phyloP scores from a whole-genome alignment of 2,113 vertebrate genomes.

The Saccopteryx bilineata region DNA sequence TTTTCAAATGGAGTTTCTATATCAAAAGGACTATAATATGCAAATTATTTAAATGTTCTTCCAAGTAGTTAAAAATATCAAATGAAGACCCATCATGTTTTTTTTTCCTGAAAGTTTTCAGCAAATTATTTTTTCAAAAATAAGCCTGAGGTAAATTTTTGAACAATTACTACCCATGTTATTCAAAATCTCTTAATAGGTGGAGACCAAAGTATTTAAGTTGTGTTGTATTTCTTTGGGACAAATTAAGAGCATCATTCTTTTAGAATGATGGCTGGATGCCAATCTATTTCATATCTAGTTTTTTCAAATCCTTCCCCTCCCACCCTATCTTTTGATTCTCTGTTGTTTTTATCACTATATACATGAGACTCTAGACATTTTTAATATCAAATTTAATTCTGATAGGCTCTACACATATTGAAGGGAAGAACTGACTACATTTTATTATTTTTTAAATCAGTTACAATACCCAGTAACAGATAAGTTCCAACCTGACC shows the following conservation, averaged over 20 bases:
- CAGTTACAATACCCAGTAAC: neutral
- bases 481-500: neutral
- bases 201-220: neutral
- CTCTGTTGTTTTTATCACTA: neutral
- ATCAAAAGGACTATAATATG: slow-evolving; percentile 3
- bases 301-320: neutral
- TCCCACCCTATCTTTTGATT: neutral
- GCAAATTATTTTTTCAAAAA: neutral
- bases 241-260: neutral
- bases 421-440: accelerated
- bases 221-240: neutral
- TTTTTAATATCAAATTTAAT: neutral
- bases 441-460: slow-evolving; percentile 47
- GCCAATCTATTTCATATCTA: neutral
- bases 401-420: neutral
- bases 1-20: slow-evolving; percentile 9
- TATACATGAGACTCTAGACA: neutral
- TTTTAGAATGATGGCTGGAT: neutral
- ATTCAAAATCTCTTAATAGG: neutral
- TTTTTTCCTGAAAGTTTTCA: slow-evolving; percentile 35
- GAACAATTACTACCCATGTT: neutral
- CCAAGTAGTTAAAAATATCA: slow-evolving; percentile 1
- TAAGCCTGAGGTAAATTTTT: neutral
- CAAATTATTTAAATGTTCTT: slow-evolving; percentile 10
- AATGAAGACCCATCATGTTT: neutral